Percentiles rank a stretch among this genome's conserved stretches.
These are phyloP conservation scores for Passer montanus DNA, from an alignment of 2,113 vertebrate genomes.

Conservation along the genomic window DNA sequence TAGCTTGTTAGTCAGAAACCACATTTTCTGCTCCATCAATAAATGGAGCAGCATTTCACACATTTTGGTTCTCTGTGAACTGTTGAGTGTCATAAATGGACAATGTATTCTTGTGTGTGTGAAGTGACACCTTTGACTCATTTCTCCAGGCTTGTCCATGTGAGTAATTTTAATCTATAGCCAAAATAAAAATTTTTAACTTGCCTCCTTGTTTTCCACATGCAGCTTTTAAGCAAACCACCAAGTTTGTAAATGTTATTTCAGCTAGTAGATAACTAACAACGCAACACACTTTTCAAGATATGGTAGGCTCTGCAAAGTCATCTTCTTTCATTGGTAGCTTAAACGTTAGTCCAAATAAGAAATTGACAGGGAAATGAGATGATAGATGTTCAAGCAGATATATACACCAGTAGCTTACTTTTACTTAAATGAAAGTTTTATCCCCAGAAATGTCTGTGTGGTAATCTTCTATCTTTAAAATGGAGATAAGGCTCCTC, in stretches of 20 bases:
- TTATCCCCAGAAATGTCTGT: background rate
- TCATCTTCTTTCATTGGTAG: background rate
- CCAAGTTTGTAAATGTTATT: background rate
- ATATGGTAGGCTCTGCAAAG: background rate
- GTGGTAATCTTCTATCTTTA: background rate
- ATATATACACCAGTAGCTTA: background rate
- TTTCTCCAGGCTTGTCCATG: background rate
- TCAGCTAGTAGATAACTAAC: background rate
- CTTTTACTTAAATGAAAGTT: background rate
- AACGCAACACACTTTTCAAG: background rate
- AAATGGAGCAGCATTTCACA: background rate
- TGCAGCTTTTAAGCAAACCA: background rate
- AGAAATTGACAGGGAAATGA: background rate
- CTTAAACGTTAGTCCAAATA: background rate
- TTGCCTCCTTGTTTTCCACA: background rate
- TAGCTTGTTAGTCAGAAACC: background rate
- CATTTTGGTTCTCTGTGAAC: accelerated
- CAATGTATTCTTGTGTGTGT: accelerated
- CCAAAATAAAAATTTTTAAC: background rate
- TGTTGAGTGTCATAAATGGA: background rate
- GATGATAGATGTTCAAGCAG: background rate
- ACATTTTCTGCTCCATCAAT: background rate
- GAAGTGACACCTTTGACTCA: background rate
- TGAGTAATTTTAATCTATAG: background rate
- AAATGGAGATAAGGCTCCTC: background rate